A percentile compares a stretch with the other conserved stretches of the same genome.
These are phyloP conservation scores for Physella acuta DNA, from an alignment of 1,140 invertebrate genomes.

Conservation along the genomic window DNA sequence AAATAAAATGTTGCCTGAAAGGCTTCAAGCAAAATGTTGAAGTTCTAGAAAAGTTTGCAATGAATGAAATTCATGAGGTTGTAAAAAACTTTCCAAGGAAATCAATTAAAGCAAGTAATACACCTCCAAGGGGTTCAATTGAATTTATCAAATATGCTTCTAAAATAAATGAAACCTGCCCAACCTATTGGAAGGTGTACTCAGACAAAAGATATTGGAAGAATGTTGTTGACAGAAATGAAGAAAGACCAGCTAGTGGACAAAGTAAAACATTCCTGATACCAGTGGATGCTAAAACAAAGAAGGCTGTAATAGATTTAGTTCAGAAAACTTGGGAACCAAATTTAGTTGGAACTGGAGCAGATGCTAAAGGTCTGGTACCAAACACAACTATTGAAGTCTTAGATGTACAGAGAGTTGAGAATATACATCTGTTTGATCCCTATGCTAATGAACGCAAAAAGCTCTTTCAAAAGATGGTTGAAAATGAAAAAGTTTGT, in stretches of 20 bases:
- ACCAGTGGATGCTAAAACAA: not conserved
- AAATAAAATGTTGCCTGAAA: not conserved
- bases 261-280: not conserved
- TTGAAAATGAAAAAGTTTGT: not conserved
- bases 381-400: not conserved
- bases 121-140: not conserved
- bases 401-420: conserved; percentile 1
- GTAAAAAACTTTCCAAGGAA: not conserved
- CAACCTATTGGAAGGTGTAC: conserved; percentile 5
- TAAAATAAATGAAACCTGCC: not conserved
- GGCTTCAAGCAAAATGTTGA: not conserved
- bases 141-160: conserved; percentile 5
- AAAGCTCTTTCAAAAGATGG: not conserved
- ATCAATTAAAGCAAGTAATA: not conserved
- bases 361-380: not conserved
- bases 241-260: no score
- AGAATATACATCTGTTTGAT: conserved; percentile 3
- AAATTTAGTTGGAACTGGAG: not conserved
- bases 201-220: not conserved
- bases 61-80: not conserved
- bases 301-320: not conserved
- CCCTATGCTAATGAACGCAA: not conserved
- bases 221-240: not conserved
- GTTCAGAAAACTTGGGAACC: not conserved
- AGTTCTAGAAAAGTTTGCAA: not conserved